phyloP scores from a whole-genome alignment of 2,797 vertebrate species.

The Enteromius paludinosus region DNA sequence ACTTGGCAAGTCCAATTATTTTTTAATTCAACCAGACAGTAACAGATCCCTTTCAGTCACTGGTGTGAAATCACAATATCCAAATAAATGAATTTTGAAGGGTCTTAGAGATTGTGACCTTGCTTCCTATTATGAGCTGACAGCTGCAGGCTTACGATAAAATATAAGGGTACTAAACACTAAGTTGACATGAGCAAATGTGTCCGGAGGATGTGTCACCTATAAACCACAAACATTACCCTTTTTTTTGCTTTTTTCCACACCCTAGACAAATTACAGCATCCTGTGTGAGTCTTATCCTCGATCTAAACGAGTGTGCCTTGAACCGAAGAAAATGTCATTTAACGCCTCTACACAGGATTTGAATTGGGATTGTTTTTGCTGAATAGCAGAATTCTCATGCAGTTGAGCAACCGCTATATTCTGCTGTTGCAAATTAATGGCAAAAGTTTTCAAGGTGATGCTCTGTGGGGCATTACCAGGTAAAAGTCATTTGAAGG shows the following conservation, averaged over 20 bases:
- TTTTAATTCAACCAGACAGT: background rate
- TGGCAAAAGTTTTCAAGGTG: slow-evolving; percentile 51
- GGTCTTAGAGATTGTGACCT: slow-evolving; percentile 20
- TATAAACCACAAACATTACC: slow-evolving; percentile 25
- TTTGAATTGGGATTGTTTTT: slow-evolving; percentile 42
- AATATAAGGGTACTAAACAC: slow-evolving; percentile 12
- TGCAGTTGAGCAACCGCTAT: slow-evolving; percentile 30
- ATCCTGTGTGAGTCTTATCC: slow-evolving; percentile 18
- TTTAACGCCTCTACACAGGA: slow-evolving; percentile 24
- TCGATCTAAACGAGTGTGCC: slow-evolving; percentile 13
- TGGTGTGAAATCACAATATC: slow-evolving; percentile 18
- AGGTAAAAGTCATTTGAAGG: slow-evolving; percentile 51
- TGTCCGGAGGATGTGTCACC: slow-evolving; percentile 20
- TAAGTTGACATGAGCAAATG: slow-evolving; percentile 15
- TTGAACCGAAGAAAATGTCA: slow-evolving; percentile 40
- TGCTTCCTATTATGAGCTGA: background rate
- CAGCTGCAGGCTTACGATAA: slow-evolving; percentile 35
- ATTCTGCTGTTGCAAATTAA: slow-evolving; percentile 35
- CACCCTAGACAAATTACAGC: slow-evolving; percentile 34
- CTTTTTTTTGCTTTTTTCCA: background rate
- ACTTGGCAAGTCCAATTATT: slow-evolving; percentile 11
- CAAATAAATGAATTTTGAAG: slow-evolving; percentile 21
- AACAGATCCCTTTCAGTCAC: slow-evolving; percentile 1
- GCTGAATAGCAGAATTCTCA: slow-evolving; percentile 38
- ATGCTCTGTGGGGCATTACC: slow-evolving; percentile 22